Conservation (phyloP, 2,113 vertebrate genomes). For the Cygnus atratus region DNA sequence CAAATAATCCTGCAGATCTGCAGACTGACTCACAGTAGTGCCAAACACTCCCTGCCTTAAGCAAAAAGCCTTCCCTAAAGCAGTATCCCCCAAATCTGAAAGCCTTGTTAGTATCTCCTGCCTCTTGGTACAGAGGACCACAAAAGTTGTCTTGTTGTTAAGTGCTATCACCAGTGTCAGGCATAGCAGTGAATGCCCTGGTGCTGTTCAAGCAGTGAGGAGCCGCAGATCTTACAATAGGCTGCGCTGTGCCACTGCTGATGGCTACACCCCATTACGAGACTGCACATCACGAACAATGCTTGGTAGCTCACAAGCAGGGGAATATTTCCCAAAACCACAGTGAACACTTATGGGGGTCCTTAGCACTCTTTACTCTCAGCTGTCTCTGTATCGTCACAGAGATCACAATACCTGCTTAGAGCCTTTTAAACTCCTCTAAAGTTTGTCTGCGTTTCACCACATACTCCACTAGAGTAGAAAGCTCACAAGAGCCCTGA, state of each 20-base stretch:
- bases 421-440: neutral
- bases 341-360: neutral
- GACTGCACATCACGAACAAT: neutral
- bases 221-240: rapidly evolving
- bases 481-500: neutral
- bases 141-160: neutral
- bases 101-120: neutral
- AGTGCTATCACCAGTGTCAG: neutral
- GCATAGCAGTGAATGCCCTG: neutral
- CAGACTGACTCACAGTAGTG: neutral
- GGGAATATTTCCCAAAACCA: neutral
- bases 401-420: neutral
- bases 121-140: neutral
- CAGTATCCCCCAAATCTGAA: neutral
- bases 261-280: neutral
- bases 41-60: neutral
- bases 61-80: neutral
- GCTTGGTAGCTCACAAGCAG: neutral
- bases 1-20: neutral
- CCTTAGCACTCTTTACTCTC: neutral
- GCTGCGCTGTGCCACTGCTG: neutral
- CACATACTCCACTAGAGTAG: neutral
- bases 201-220: neutral
- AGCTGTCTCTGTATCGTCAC: neutral
- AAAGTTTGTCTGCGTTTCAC: neutral